Evolutionary conservation across 2,888 invertebrate genomes (phyloP).

Genomic region (Myathropa florea): DNA sequence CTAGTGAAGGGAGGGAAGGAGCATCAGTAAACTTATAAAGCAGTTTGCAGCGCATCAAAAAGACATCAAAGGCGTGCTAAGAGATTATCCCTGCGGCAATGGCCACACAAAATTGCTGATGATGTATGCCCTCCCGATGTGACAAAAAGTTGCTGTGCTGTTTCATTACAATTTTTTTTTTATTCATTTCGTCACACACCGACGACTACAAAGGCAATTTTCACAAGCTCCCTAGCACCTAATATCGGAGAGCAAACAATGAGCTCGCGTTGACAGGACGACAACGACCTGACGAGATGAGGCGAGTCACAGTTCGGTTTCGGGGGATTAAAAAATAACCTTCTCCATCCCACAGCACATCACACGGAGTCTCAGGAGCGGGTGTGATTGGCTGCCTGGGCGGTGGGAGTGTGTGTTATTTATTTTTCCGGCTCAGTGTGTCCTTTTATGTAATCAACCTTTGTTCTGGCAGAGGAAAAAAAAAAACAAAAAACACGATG

Average conservation of each 20-base stretch:
- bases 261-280: conserved; percentile 17
- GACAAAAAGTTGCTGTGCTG: conserved; percentile 60
- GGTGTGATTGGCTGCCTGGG: not conserved
- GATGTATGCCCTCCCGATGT: conserved; percentile 45
- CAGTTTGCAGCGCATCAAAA: conserved; percentile 56
- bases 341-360: not conserved
- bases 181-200: conserved; percentile 23
- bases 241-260: conserved; percentile 47
- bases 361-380: conserved; percentile 6
- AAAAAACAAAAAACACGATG: conserved; percentile 14
- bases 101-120: conserved; percentile 52
- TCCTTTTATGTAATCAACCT: conserved; percentile 50
- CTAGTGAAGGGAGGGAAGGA: not conserved
- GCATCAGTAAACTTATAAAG: conserved; percentile 26
- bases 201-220: conserved; percentile 37
- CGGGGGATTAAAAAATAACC: conserved; percentile 66
- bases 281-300: conserved; percentile 10
- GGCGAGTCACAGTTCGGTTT: conserved; percentile 14
- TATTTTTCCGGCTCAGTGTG: conserved; percentile 64
- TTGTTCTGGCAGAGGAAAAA: conserved; percentile 16
- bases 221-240: conserved; percentile 51
- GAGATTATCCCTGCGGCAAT: conserved; percentile 20
- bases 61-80: conserved; percentile 61
- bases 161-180: conserved; percentile 54
- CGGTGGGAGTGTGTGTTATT: conserved; percentile 37